Evolutionary conservation across 2,797 vertebrate species (phyloP), one percentile per base, ranked within the genome.

Genomic region (Gouania willdenowi): DNA sequence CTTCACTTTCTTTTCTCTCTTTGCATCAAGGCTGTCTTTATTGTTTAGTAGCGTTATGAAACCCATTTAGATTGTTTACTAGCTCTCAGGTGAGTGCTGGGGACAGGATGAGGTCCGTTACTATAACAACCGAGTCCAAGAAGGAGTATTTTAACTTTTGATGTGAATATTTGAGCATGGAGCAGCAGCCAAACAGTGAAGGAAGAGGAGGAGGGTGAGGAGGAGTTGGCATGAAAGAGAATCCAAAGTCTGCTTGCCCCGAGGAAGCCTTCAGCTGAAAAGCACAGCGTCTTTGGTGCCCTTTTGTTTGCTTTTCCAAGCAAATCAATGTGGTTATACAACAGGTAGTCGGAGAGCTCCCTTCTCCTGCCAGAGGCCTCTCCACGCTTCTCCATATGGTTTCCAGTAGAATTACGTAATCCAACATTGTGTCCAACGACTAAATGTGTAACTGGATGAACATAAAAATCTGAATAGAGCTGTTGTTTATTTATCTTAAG

Each of bases 241-340:
- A 20, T 25, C 42, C 30, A 37, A n/a, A 25, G 37, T 49, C 41
- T 57, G 41, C 34, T 42, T 45, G 33, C 28, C 51, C 38, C 3
- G 38, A 49, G 37, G 45, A 67, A 47, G 62, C 26, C 53, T 59
- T 33, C 64, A 6, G 8, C 37, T 46, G 33, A 11, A 34, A 18
- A 65, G 48, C 45, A 58, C 2, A 69, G 58, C 59, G 59, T 53
- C 29, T 51, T 63, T 66, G 59, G 28, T 47, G 35, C 24, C 41
- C 34, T 52, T 71, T 65, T 67, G 57, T 70, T 66, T 66, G 43
- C 25, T 41, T 70, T 71, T 75, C 72, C 71, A 42, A 45, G 75
- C 59, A 74, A 78, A 84, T 82, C 82, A 68, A 82, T 79, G 68
- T 30, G 31, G 71, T 84, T 84, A 86, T 12, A 80, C 81, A 85